Conservation (phyloP, 2,888 invertebrate genomes). For the Drosophila ustulata region DNA sequence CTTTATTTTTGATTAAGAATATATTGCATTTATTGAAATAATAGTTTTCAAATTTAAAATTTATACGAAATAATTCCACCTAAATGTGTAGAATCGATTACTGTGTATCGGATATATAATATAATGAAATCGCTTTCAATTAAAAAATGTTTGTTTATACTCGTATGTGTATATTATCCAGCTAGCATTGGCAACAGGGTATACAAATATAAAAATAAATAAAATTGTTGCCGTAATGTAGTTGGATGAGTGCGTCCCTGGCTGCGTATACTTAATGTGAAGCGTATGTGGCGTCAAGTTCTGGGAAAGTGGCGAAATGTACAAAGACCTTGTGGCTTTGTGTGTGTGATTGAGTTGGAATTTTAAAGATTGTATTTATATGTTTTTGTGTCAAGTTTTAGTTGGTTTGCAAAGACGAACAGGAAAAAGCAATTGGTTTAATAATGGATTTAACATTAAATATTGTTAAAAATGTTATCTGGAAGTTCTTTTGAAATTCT, state of each 20-base stretch:
- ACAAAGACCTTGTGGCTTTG: conserved; percentile 6
- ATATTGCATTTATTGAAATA: too few relatives aligned
- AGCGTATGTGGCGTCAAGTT: conserved; percentile 41
- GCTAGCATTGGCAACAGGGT: conserved; percentile 12
- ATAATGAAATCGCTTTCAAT: too few relatives aligned
- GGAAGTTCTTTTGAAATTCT: too few relatives aligned
- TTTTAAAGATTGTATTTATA: conserved; percentile 59
- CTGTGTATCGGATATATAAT: too few relatives aligned
- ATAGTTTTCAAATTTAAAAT: too few relatives aligned
- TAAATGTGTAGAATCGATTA: too few relatives aligned
- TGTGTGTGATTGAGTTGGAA: not conserved
- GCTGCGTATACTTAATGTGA: conserved; percentile 61
- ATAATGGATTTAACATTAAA: conserved; percentile 31
- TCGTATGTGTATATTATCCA: not conserved
- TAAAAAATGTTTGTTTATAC: too few relatives aligned
- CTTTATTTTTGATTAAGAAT: too few relatives aligned
- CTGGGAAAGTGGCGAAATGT: conserved; percentile 43
- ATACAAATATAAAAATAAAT: conserved; percentile 55
- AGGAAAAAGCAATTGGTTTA: conserved; percentile 54
- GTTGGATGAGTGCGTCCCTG: conserved; percentile 35
- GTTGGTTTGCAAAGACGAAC: conserved; percentile 33
- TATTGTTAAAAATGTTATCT: conserved; percentile 15
- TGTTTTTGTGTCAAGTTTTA: conserved; percentile 46
- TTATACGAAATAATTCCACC: too few relatives aligned
- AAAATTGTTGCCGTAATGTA: conserved; percentile 52